These are phyloP conservation scores for Phenacoccus solenopsis DNA, from an alignment of 1,140 invertebrate genomes.

Conservation along the genomic window DNA sequence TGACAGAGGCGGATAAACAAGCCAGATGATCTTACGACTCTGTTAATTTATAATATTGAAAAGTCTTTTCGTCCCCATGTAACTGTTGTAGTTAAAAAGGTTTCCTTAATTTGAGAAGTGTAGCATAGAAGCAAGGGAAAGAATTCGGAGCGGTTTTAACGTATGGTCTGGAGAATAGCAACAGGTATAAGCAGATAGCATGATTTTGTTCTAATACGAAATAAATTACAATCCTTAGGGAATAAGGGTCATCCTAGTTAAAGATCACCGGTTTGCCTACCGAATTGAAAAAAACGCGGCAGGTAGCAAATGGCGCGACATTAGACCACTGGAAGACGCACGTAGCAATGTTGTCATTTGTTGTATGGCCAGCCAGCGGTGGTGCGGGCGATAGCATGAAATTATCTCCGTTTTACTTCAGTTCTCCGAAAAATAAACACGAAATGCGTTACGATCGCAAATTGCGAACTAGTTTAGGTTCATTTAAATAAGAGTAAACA, in stretches of 20 bases:
- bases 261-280: not conserved
- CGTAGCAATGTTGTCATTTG: not conserved
- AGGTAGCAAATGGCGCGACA: not conserved
- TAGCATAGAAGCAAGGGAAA: no score
- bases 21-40: no score
- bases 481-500: conserved; percentile 6
- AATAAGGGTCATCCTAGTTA: not conserved
- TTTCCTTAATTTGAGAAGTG: no score
- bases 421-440: not conserved
- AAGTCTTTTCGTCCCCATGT: no score
- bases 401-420: not conserved
- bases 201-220: not conserved
- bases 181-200: not conserved
- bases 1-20: no score
- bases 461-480: conserved; percentile 6
- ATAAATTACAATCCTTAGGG: not conserved
- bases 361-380: not conserved
- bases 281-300: not conserved
- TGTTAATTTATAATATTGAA: no score
- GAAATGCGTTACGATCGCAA: not conserved
- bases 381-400: not conserved
- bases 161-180: no score
- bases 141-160: no score
- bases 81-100: no score
- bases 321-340: no score